phyloP scores from a whole-genome alignment of 2,888 invertebrate species.

The Lasioglossum calceatum region DNA sequence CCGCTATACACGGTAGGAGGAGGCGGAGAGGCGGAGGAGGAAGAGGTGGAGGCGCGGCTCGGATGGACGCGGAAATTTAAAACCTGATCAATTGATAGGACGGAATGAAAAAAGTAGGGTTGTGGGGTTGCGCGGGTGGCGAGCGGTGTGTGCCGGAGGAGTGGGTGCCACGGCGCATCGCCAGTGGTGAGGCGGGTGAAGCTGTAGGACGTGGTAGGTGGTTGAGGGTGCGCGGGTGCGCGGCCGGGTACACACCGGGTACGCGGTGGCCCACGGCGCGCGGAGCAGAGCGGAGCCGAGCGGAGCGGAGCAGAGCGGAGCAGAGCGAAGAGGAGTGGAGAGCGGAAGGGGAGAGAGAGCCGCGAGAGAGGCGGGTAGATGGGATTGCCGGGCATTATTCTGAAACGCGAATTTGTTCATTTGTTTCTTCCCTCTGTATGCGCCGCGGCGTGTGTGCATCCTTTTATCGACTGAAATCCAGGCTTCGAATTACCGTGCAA shows the following conservation, averaged over 20 bases:
- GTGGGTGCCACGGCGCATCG: slow-evolving; percentile 69
- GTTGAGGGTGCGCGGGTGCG: slow-evolving; percentile 72
- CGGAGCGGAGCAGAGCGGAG: slow-evolving; percentile 17
- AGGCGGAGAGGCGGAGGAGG: slow-evolving; percentile 77
- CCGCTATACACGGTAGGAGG: slow-evolving; percentile 56
- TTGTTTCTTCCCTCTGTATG: slow-evolving; percentile 84
- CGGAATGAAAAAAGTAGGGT: slow-evolving; percentile 84
- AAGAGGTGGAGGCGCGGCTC: slow-evolving; percentile 83
- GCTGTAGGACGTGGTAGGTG: slow-evolving; percentile 68
- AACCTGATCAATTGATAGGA: slow-evolving; percentile 85
- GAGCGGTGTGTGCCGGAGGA: slow-evolving; percentile 69
- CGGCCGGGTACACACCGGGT: slow-evolving; percentile 72
- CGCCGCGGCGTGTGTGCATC: slow-evolving; percentile 83
- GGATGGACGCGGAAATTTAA: slow-evolving; percentile 85
- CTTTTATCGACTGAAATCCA: slow-evolving; percentile 85
- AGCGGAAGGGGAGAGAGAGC: slow-evolving; percentile 57
- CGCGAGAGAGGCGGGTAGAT: slow-evolving; percentile 79
- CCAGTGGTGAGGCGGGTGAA: slow-evolving; percentile 68
- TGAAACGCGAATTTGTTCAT: slow-evolving; percentile 85
- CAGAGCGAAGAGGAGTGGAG: slow-evolving; percentile 22
- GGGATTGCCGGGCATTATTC: slow-evolving; percentile 85
- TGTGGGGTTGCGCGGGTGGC: slow-evolving; percentile 78
- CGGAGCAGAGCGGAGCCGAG: slow-evolving; percentile 3
- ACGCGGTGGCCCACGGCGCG: slow-evolving; percentile 64
- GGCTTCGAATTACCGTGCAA: slow-evolving; percentile 85